These are phyloP conservation scores for Callosobruchus maculatus DNA, from an alignment of 2,888 invertebrate species.

Conservation along the genomic window DNA sequence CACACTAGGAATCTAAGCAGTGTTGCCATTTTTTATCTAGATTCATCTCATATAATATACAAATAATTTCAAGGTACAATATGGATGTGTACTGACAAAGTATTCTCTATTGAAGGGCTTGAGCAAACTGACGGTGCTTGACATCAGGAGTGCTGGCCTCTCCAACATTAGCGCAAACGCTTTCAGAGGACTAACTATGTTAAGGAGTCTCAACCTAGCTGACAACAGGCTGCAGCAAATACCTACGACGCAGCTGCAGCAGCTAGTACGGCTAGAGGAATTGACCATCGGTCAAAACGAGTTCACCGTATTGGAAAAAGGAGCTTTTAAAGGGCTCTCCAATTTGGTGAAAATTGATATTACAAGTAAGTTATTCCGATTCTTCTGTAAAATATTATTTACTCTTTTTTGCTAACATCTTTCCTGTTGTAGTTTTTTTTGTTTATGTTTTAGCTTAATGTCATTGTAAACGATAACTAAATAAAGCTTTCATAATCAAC, in stretches of 20 bases:
- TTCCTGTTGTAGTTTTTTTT: too few relatives aligned
- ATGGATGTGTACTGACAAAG: background rate
- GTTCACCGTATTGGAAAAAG: constrained; percentile 64
- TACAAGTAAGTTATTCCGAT: constrained; percentile 49
- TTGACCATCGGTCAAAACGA: constrained; percentile 80
- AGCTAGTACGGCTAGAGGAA: constrained; percentile 72
- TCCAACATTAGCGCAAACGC: constrained; percentile 74
- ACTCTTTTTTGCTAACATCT: too few relatives aligned
- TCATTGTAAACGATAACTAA: too few relatives aligned
- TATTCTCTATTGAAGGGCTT: too few relatives aligned
- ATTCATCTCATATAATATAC: too few relatives aligned
- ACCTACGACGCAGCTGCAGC: constrained; percentile 71
- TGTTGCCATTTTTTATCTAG: too few relatives aligned
- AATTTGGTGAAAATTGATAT: constrained; percentile 75
- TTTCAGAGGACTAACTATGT: constrained; percentile 70
- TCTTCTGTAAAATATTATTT: too few relatives aligned
- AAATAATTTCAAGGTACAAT: too few relatives aligned
- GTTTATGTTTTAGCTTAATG: too few relatives aligned
- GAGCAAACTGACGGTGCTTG: constrained; percentile 69
- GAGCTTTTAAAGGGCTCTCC: constrained; percentile 74
- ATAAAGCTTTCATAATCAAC: too few relatives aligned
- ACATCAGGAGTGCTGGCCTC: constrained; percentile 76
- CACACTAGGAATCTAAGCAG: too few relatives aligned
- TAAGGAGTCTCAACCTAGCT: constrained; percentile 73
- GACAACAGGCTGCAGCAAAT: constrained; percentile 73